These are phyloP conservation scores for Beaufortia kweichowensis DNA, from an alignment of 2,113 vertebrate genomes.

Conservation along the genomic window DNA sequence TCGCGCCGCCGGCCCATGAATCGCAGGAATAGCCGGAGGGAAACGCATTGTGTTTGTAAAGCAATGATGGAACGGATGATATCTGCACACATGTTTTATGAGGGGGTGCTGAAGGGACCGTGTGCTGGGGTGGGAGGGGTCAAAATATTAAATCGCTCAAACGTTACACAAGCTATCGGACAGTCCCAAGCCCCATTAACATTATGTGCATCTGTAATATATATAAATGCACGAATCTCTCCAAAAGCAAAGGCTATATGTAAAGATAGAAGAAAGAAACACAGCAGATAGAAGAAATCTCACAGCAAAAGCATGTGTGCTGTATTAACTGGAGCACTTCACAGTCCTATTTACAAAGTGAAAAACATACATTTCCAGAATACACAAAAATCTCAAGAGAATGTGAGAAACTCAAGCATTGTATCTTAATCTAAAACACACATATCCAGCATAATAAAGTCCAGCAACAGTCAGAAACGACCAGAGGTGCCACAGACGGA, in stretches of 20 bases:
- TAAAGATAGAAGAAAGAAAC: no score
- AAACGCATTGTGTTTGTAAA: slow-evolving; percentile 16
- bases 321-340: neutral
- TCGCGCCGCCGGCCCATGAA: neutral
- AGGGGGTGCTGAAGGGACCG: neutral
- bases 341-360: neutral
- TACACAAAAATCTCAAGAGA: neutral
- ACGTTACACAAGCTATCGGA: neutral
- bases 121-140: neutral
- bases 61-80: slow-evolving; percentile 20
- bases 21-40: neutral
- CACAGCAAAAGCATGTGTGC: neutral
- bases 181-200: no score
- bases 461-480: neutral
- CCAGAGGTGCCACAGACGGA: neutral
- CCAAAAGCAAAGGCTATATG: neutral
- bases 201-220: no score
- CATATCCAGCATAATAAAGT: neutral
- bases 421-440: neutral
- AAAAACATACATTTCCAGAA: neutral
- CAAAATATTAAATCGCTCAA: neutral
- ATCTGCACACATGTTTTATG: slow-evolving; percentile 20
- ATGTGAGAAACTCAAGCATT: slow-evolving; percentile 2
- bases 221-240: neutral
- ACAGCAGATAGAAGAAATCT: neutral